Evolutionary conservation across 2,797 vertebrate genomes (phyloP), one percentile per base, ranked within the genome.

Genomic region (Babyrousa celebensis): DNA sequence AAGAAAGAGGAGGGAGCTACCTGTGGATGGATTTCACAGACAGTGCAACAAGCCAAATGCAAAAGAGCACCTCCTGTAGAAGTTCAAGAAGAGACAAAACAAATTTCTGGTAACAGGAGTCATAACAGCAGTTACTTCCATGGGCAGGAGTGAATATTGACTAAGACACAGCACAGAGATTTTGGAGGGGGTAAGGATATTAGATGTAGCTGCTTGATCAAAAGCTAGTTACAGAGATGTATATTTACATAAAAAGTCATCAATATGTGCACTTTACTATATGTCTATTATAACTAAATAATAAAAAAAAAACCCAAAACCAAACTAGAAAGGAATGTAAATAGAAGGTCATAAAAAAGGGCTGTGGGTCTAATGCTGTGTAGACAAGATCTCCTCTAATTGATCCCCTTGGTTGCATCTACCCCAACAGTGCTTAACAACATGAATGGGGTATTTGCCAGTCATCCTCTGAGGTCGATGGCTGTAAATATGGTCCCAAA

Each of bases 81-180:
- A 36, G 18, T 71, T 54, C 12, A 5, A 78, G n/a, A 67, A 15
- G 70, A 92, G 25, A 86, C 14, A 77, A 23, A 82, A 23, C 43
- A 92, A 82, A 40, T 75, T 32, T 77, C 6, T 29, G 29, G 20
- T 27, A 62, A 56, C 11, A 43, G 71, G 78, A 96, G 58, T 96
- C 54, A 67, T 65, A 78, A 62, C 58, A 12, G 16, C 48, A 25
- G 20, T 82, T 85, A 85, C 17, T 36, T 77, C 48, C 36, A n/a
- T 25, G 79, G 18, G 15, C 14, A 43, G 23, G 10, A 60, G 77
- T 14, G 20, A 12, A 65, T 78, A 25, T 21, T 54, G 63, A 71
- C 60, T 74, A 89, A 75, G 60, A 90, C 83, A 63, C 20, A 25
- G 2, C 18, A 16, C 56, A 77, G 15, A 4, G 43, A 71, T 85